Evolutionary conservation across 2,113 vertebrate genomes (phyloP), one percentile per base, ranked within the genome.

Genomic region (Pomatostomus ruficeps): DNA sequence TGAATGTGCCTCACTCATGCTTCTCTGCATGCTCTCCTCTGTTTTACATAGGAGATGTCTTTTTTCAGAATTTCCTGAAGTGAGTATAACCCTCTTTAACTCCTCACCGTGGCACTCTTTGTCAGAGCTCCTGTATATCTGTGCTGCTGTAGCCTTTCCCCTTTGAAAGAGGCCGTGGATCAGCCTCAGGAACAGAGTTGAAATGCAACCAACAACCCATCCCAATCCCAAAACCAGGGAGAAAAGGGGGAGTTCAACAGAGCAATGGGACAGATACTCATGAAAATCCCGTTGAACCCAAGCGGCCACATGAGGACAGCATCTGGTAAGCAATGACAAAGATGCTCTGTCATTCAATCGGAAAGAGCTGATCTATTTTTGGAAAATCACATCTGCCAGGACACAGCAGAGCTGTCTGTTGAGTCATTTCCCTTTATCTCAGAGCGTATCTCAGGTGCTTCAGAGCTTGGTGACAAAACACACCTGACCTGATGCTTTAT

Each of bases 291-390:
- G 46, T 75, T 74, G 51, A 93, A 55, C 33, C 3, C 42, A 55
- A 74, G 29, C 1, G 20, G 59, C 92, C 95, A 95, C 95, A 92
- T 2, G 94, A 96, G 85, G 94, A 96, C 96, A 95, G 94, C 59
- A 95, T 73, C 67, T n/a, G 29, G 45, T 36, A 88, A 94, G 82
- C 57, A 85, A 85, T 62, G 45, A 59, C 78, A 72, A 63, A 25
- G 40, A 62, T 16, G 20, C 7, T 80, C 15, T 62, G 40, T 42
- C 33, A 68, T 55, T 25, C 55, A 76, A 20, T 40, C 18, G 74
- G 77, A 55, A 38, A 14, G n/a, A 62, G 11, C 8, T n/a, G 48
- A 8, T 79, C 26, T n/a, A 31, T 2, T 55, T 73, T 85, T 46
- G 52, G 46, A 57, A 86, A 89, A 70, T 11, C 29, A 24, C 54